phyloP scores from a whole-genome alignment of 2,888 invertebrate species.

The Maniola hyperantus region DNA sequence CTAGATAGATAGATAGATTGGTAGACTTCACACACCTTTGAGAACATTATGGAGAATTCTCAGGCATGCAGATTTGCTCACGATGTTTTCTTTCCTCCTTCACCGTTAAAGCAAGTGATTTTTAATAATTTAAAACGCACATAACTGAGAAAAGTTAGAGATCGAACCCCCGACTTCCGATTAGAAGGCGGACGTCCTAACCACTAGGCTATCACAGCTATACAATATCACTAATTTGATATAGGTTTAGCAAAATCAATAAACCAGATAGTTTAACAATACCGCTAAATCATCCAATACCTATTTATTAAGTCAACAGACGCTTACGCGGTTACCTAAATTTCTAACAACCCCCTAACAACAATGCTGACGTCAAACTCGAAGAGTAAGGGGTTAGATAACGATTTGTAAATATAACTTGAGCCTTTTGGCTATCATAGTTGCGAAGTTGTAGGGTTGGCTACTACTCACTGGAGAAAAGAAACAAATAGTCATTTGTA shows the following conservation, averaged over 20 bases:
- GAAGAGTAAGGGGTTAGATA: slow-evolving; percentile 33
- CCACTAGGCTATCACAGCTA: too few species aligned
- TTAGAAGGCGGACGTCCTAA: too few species aligned
- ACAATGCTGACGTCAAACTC: slow-evolving; percentile 15
- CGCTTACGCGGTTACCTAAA: neutral
- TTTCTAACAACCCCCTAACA: slow-evolving; percentile 2
- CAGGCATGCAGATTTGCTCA: too few species aligned
- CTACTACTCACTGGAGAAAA: slow-evolving; percentile 4
- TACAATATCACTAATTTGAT: too few species aligned
- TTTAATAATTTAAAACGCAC: too few species aligned
- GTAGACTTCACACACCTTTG: too few species aligned
- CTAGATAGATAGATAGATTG: too few species aligned
- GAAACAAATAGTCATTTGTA: too few species aligned
- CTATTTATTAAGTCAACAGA: neutral
- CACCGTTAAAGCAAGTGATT: too few species aligned
- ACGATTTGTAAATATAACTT: slow-evolving; percentile 38
- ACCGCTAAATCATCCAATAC: neutral
- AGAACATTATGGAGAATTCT: neutral
- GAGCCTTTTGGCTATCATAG: slow-evolving; percentile 18
- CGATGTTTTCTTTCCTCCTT: too few species aligned
- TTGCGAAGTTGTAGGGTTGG: slow-evolving; percentile 11
- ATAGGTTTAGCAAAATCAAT: neutral
- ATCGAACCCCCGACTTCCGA: too few species aligned
- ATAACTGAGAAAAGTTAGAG: too few species aligned
- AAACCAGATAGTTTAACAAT: slow-evolving; percentile 6